Evolutionary conservation across 2,888 invertebrate species (phyloP).

Genomic region (Epinotia ramella): DNA sequence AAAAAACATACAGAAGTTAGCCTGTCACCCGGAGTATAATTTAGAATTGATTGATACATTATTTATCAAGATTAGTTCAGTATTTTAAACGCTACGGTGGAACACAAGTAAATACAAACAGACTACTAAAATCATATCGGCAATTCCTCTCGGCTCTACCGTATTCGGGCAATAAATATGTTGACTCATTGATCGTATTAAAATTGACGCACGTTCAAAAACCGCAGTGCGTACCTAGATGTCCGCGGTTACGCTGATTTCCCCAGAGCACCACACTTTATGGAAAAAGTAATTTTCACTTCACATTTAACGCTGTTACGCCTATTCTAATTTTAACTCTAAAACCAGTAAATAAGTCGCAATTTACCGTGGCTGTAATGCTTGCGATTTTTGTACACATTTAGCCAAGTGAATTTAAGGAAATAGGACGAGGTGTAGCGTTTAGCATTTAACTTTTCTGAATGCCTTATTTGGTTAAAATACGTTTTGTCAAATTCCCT

Average conservation of each 20-base stretch:
- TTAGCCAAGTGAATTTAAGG: not conserved
- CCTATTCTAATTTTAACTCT: not conserved
- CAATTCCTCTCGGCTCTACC: no score
- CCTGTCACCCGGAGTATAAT: no score
- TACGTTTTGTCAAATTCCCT: conserved; percentile 1
- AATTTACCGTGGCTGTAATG: not conserved
- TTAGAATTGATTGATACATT: no score
- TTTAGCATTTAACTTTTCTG: conserved; percentile 8
- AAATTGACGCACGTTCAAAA: not conserved
- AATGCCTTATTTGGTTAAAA: conserved; percentile 7
- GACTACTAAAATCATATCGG: no score
- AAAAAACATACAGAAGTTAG: no score
- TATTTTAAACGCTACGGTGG: no score
- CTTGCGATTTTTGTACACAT: conserved; percentile 7
- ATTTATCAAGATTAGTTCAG: no score
- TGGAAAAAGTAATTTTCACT: conserved; percentile 32
- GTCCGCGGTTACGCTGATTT: conserved; percentile 29
- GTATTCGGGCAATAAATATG: no score
- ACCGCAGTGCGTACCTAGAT: not conserved
- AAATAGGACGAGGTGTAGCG: conserved; percentile 5
- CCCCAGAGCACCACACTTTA: conserved; percentile 30
- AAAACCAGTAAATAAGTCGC: not conserved
- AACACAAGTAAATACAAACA: no score
- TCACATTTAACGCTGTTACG: conserved; percentile 3
- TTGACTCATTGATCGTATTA: no score